phyloP scores from a whole-genome alignment of 2,797 vertebrate species.

The Neomorphus geoffroyi region DNA sequence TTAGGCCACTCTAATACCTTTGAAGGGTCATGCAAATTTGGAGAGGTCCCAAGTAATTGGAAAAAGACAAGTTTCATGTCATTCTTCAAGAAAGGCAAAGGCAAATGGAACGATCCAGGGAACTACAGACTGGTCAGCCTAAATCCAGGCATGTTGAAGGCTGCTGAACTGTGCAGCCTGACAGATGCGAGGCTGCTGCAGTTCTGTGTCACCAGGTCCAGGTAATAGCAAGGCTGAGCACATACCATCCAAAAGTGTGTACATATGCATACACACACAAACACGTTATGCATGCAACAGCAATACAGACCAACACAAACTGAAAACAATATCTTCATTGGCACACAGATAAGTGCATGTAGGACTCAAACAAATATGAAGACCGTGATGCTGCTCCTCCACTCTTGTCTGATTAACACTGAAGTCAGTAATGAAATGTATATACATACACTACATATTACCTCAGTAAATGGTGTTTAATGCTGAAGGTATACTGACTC shows the following conservation, averaged over 20 bases:
- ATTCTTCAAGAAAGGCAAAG: not conserved
- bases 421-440: not conserved
- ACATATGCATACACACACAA: too few relatives aligned
- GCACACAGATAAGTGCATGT: not conserved
- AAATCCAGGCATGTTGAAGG: not conserved
- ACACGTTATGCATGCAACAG: not conserved
- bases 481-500: not conserved
- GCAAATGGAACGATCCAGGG: too few relatives aligned
- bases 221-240: not conserved
- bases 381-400: not conserved
- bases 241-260: not conserved
- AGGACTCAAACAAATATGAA: not conserved
- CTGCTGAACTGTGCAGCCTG: not conserved
- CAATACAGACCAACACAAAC: not conserved
- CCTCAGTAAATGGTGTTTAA: not conserved
- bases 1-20: not conserved
- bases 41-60: not conserved
- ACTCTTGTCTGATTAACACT: not conserved
- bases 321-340: not conserved
- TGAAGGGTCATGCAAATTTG: not conserved
- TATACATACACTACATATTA: accelerated
- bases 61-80: not conserved
- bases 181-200: not conserved
- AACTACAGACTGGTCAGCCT: too few relatives aligned
- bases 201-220: not conserved